A percentile compares a stretch with the other conserved stretches of the same genome.
Evolutionary conservation across 2,888 invertebrate species (phyloP).

Genomic region (Meliscaeva auricollis): DNA sequence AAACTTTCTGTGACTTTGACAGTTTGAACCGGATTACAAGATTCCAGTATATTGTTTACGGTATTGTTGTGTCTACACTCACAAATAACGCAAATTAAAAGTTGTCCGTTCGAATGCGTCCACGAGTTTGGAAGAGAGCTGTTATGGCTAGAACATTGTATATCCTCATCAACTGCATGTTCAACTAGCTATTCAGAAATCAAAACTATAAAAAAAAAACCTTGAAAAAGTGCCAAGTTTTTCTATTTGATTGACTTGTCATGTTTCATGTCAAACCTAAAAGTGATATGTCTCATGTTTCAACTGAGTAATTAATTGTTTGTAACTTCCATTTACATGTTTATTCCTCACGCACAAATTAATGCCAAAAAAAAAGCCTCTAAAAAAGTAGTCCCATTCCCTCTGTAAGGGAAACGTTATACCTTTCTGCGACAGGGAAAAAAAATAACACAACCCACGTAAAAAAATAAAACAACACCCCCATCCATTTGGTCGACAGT

Average conservation of each 20-base stretch:
- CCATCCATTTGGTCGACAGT: background rate
- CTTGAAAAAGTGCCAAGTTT: background rate
- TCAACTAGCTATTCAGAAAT: no score
- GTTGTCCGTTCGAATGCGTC: no score
- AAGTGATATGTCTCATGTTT: conserved; percentile 1
- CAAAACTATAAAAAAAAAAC: background rate
- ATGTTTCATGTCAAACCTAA: conserved; percentile 3
- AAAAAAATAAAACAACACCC: background rate
- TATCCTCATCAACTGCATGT: no score
- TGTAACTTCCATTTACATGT: background rate
- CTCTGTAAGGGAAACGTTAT: conserved; percentile 3
- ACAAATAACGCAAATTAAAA: no score
- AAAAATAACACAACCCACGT: background rate
- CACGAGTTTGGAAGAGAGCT: no score
- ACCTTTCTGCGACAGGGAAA: conserved; percentile 6
- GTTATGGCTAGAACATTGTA: no score
- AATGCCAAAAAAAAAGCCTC: background rate
- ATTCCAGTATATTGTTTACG: no score
- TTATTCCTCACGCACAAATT: conserved; percentile 22
- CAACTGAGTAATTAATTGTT: conserved; percentile 9
- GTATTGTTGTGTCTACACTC: no score
- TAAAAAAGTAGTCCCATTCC: conserved; percentile 12
- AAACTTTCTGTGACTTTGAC: no score
- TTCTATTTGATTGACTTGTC: conserved; percentile 3
- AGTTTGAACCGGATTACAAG: no score